Evolutionary conservation across 2,888 invertebrate species (phyloP).

Genomic region (Plebejus anna): DNA sequence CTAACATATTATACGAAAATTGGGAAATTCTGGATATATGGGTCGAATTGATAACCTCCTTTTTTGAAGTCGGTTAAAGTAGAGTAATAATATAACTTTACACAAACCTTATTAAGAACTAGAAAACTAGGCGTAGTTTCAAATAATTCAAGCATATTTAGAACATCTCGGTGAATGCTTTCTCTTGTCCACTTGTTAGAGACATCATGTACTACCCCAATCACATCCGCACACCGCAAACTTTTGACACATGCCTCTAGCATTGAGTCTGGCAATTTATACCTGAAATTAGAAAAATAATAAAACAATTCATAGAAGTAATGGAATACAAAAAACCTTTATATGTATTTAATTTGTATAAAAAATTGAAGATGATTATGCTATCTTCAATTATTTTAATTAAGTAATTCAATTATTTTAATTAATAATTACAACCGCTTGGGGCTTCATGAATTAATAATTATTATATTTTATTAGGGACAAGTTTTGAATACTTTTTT

Average conservation of each 20-base stretch:
- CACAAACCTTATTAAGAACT: conserved; percentile 91
- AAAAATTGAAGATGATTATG: not conserved
- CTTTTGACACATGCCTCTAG: conserved; percentile 77
- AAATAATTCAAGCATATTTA: conserved; percentile 83
- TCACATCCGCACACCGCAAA: conserved; percentile 85
- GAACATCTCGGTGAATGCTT: conserved; percentile 83
- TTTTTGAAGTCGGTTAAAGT: too few species aligned
- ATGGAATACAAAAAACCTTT: not conserved
- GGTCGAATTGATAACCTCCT: too few species aligned
- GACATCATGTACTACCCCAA: conserved; percentile 93
- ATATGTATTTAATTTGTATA: not conserved
- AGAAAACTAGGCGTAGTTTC: conserved; percentile 84
- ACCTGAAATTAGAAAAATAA: conserved; percentile 47
- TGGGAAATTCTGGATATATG: too few species aligned
- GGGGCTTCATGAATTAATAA: not conserved
- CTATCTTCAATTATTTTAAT: too few species aligned
- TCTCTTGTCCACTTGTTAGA: conserved; percentile 85
- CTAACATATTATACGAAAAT: too few species aligned
- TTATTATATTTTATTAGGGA: not conserved
- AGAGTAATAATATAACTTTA: too few species aligned
- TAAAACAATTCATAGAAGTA: conserved; percentile 15
- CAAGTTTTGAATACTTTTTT: not conserved
- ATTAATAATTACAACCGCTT: too few species aligned
- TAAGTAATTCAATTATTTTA: too few species aligned
- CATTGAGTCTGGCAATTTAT: conserved; percentile 67